Percentiles rank a stretch among this genome's conserved stretches.
Conservation (phyloP, 2,888 invertebrate genomes). For the Polydrusus pterygomalis region DNA sequence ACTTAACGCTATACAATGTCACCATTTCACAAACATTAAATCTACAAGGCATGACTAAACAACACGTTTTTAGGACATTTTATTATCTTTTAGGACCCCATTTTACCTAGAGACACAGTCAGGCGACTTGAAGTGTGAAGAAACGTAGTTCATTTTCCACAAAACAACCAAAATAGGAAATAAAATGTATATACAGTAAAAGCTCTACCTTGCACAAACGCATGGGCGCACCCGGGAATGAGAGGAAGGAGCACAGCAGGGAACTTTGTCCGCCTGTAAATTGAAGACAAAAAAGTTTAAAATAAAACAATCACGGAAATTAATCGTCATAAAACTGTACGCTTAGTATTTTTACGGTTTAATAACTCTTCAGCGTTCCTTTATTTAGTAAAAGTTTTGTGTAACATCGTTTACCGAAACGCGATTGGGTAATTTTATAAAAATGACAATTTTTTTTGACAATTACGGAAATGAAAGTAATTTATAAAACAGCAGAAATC, state of each 20-base stretch:
- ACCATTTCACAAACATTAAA: constrained; percentile 16
- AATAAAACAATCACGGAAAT: too few species aligned
- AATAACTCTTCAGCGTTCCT: background rate
- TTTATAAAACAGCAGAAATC: constrained; percentile 11
- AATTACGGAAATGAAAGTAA: constrained; percentile 26
- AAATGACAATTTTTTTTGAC: constrained; percentile 16
- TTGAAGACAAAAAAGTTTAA: too few species aligned
- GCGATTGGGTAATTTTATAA: constrained; percentile 6
- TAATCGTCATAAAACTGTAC: background rate
- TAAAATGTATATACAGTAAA: too few species aligned
- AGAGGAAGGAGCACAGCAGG: too few species aligned
- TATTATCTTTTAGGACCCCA: background rate
- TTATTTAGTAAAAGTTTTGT: constrained; percentile 22
- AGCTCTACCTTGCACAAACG: too few species aligned
- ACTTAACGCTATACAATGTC: constrained; percentile 17
- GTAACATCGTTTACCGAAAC: constrained; percentile 16
- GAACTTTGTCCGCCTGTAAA: too few species aligned
- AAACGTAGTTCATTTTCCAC: too few species aligned
- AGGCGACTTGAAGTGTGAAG: too few species aligned
- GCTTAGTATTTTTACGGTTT: background rate
- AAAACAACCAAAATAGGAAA: too few species aligned
- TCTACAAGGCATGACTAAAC: constrained; percentile 9
- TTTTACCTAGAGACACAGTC: background rate
- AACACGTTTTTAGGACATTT: constrained; percentile 10
- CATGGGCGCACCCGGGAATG: too few species aligned